Evolutionary conservation across 2,113 vertebrate species (phyloP), one percentile per base, ranked within the genome.

Genomic region (Rhinogobius similis): DNA sequence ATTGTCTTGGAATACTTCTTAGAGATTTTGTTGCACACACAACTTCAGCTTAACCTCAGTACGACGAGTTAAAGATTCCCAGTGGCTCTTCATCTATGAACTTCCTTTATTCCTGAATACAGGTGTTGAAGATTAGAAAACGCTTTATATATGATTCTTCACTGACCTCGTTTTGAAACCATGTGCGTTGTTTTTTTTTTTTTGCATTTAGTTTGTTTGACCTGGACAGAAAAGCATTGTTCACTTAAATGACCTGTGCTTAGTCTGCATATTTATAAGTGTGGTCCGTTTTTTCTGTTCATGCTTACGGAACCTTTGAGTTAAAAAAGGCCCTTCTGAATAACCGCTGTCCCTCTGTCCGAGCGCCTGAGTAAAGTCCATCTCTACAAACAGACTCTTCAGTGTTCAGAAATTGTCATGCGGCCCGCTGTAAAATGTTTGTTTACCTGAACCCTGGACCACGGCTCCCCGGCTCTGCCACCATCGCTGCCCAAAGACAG

Each of bases 391-490:
- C 85, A 75, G 62, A 65, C 68, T 23, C 44, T 39, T 77, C 76
- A 77, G 59, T 82, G 80, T 75, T 78, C 21, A 65, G 74, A 64
- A 58, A 68, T 75, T 52, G 68, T 67, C 76, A 71, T 46, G 68
- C 39, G 59, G 64, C 68, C 74, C 63, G 41, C 70, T 78, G 69
- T 87, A 67, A 0, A 32, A 58, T 86, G 84, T 85, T 85, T 91
- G 82, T 91, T 92, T 88, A 81, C 69, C 75, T 86, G 80, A 82
- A 79, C 79, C 59, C 64, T 69, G 75, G 36, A 87, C 75, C 82
- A 63, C 20, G 38, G 62, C 26, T 85, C 75, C 73, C 66, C 26
- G 44, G 75, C 81, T 72, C 68, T 29, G 76, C 81, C 78, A 79
- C 85, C 72, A 84, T 79, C 69, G 58, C 77, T 62, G 48, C 68